Base-by-base conservation (phyloP, 2,797 vertebrate species). In the Chloroceryle amazona region DNA sequence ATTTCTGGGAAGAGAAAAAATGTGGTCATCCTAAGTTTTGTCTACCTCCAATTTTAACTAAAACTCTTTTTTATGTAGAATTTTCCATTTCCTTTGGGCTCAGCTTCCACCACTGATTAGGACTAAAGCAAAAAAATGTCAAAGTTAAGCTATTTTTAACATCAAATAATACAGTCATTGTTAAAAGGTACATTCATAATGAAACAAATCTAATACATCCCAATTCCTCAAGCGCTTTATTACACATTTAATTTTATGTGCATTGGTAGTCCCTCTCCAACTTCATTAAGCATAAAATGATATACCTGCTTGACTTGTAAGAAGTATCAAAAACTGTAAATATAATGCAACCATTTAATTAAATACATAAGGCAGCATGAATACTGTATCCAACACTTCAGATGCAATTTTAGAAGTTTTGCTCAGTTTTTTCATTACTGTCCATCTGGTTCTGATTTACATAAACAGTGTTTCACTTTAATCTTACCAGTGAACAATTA, bases 331-430 rank as follows among this genome's bases (percentile, higher is more conserved):
- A 71, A 75, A n/a, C 7, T 29, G 3, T 21, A 54, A 75, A n/a
- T 25, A 47, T 3, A 80, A 66, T 31, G 13, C 21, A 75, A 57
- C 10, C 8, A 70, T 68, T 78, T 68, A 82, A 73, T 46, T 23
- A 46, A 0, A 0, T 15, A 51, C 1, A 0, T 29, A 80, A 52
- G 15, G 39, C 33, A 72, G 9, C 15, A 0, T 31, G 75, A 81
- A 21, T 37, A 52, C 9, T 23, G 29, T 3, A 80, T 17, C 75
- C 25, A 83, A n/a, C 6, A 75, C n/a, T 49, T 68, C 57, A 67
- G n/a, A 42, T 13, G 19, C 39, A 39, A 11, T 35, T 84, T 79
- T 39, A 44, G 6, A 74, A 35, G 10, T 44, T 93, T 60, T 57
- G 19, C 16, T 84, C 1, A 39, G 0, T 4, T 61, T 37, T 37